Conservation (phyloP, 2,113 vertebrate species). For the Elaphurus davidianus region DNA sequence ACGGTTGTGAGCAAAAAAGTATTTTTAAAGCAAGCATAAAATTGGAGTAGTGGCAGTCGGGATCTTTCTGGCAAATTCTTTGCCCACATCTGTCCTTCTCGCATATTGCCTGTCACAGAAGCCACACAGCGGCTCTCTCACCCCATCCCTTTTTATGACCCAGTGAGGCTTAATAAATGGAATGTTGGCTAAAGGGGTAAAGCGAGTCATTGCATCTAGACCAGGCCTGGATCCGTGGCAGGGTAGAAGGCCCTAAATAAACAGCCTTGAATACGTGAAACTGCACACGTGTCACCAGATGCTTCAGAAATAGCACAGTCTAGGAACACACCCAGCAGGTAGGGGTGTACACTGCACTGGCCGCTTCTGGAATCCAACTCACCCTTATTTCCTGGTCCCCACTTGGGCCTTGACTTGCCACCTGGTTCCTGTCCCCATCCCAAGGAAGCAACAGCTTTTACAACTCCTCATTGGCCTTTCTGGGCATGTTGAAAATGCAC, state of each 20-base stretch:
- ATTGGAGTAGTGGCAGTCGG: neutral
- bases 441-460: neutral
- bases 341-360: neutral
- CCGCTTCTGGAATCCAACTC: neutral
- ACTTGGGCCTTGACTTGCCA: neutral
- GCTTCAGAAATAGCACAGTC: constrained; percentile 6
- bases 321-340: constrained; percentile 21
- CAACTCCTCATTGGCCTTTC: neutral
- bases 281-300: neutral
- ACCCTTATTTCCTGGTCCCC: neutral
- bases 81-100: neutral
- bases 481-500: neutral
- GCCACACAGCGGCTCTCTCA: neutral
- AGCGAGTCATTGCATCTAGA: neutral
- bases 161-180: constrained; percentile 20
- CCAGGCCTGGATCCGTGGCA: constrained; percentile 32
- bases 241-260: constrained; percentile 38
- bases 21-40: neutral
- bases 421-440: neutral
- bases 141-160: neutral
- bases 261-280: neutral
- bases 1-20: neutral
- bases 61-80: neutral
- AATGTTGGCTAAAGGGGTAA: constrained; percentile 28
- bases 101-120: neutral